Base-by-base conservation (phyloP, 2,888 invertebrate species). In the Iselma pallidipennis region DNA sequence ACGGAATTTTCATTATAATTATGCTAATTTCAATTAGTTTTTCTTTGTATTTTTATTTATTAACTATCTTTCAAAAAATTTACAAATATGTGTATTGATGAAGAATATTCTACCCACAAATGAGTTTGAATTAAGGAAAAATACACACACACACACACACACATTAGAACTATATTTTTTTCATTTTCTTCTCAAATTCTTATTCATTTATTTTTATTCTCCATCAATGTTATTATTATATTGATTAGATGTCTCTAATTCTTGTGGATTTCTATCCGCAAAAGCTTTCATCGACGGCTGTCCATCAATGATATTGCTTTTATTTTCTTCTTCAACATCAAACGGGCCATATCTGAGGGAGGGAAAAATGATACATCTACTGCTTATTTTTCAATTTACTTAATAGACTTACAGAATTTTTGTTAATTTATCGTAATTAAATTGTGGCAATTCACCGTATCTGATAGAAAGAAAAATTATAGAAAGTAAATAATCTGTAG, bases 1-100 rank as follows among this genome's bases (percentile, higher is more conserved):
- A 54, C 45, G 31, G 14, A 60, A 54, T 14, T 45, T 37, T 2
- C 25, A 57, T 48, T 28, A 55, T 42, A 61, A 49, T 60, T 25
- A 55, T 51, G 50, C 55, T 19, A 33, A 28, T 31, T 56, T 52
- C 49, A 61, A 45, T 28, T 59, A 59, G 48, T 54, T 49, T 26
- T 19, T 45, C 12, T 45, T 21, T 0, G 7, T 10, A 10, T 45
- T 45, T 16, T 37, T 55, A 54, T 51, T 56, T 49, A 37, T 53
- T 48, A 59, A 59, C 59, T 9, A 48, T 45, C 19, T 14, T 55
- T 9, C 25, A 14, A 9, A 14, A 14, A 14, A 12, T 45, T 19
- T 45, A 45, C 45, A 45, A 45, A 45, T 45, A 45, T 21, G n/a
- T n/a, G n/a, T n/a, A n/a, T 37, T 21, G 21, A 2, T 9, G 29